Base-by-base conservation (phyloP, 2,888 invertebrate species). In the Brachylomia viminalis region DNA sequence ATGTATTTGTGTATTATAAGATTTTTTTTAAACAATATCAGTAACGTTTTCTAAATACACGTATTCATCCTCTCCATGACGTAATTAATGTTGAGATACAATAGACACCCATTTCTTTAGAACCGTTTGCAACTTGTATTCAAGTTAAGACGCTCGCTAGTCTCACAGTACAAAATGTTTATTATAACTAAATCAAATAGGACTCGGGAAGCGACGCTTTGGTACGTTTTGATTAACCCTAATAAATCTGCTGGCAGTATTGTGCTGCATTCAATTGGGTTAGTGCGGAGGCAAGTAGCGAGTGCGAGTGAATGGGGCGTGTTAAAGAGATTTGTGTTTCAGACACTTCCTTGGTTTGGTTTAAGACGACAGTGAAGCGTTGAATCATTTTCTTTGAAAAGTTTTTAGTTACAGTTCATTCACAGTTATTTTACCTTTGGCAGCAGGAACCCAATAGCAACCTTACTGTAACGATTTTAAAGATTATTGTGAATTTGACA, bases 191-290 rank as follows among this genome's bases (percentile, higher is more conserved):
- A 92, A 91, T 92, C 90, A 86, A 88, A 87, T 77, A 80, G 79
- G 82, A 85, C 69, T 79, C 78, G 82, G 20, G 86, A 75, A 78
- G 82, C 80, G 80, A 75, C 85, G 83, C 84, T 79, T 89, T 86
- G 89, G 91, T 92, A 90, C 92, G 85, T 92, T 92, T 91, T 91
- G 92, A 93, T 92, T 76, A 92, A 90, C 91, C 90, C 91, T 89
- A 87, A 92, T 92, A 91, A 91, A 92, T 91, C 85, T 89, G 81
- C 86, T 80, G 79, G 79, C 72, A 87, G 79, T 84, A 79, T 78
- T 82, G 83, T 86, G 90, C 84, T 77, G 81, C 80, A 84, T 90
- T 91, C 83, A 38, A 76, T 75, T 38, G 45, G 73, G 73, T 79
- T 82, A 80, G 68, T 65, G 72, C 52, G 58, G 47, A 52, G 66